phyloP scores from a whole-genome alignment of 2,888 invertebrate species.

The Mimas tiliae region DNA sequence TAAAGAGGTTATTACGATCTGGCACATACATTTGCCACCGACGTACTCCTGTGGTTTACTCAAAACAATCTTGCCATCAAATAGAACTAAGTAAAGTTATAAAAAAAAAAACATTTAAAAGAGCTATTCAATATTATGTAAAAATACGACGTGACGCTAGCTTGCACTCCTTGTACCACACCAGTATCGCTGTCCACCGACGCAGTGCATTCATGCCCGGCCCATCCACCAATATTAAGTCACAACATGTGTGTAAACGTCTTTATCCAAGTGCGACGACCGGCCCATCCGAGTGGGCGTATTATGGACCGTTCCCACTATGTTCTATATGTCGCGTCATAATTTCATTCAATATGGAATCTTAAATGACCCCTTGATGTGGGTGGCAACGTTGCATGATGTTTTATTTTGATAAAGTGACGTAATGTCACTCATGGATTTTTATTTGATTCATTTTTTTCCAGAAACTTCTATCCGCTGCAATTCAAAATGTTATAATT shows the following conservation, averaged over 20 bases:
- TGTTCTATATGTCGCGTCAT: constrained; percentile 17
- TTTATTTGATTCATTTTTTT: not conserved
- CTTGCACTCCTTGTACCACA: constrained; percentile 29
- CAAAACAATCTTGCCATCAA: too few species aligned
- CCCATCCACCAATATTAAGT: constrained; percentile 48
- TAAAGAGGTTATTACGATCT: too few species aligned
- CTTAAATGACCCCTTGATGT: constrained; percentile 10
- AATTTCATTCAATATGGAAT: constrained; percentile 25
- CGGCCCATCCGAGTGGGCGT: constrained; percentile 26
- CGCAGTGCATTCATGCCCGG: constrained; percentile 47
- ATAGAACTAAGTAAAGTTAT: too few species aligned
- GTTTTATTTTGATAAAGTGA: constrained; percentile 1
- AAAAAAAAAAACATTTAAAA: too few species aligned
- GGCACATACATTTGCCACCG: too few species aligned
- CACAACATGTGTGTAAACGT: constrained; percentile 50
- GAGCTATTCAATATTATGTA: too few species aligned
- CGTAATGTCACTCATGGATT: not conserved
- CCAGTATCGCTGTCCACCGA: constrained; percentile 48
- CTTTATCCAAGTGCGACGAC: constrained; percentile 43
- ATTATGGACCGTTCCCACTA: constrained; percentile 24
- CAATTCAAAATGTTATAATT: not conserved
- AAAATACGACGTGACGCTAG: constrained; percentile 30
- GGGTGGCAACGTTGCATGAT: not conserved
- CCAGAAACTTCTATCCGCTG: not conserved
- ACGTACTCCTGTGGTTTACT: too few species aligned